phyloP scores from a whole-genome alignment of 2,113 vertebrate species.

The Solenodon paradoxus region DNA sequence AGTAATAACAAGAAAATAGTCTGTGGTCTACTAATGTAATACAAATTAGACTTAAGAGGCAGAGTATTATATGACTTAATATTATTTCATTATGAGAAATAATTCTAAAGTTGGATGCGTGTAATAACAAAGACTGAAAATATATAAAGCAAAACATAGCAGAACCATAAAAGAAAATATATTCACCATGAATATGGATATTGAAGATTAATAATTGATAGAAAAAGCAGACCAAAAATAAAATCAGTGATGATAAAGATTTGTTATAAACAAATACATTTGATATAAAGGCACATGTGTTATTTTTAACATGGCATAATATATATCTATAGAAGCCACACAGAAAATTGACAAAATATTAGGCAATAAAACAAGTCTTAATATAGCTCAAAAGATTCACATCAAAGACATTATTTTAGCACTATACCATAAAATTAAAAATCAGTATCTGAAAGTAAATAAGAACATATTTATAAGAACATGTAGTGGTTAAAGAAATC shows the following conservation, averaged over 20 bases:
- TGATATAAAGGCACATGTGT: not conserved
- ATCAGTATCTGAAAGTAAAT: not conserved
- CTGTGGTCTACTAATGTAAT: not conserved
- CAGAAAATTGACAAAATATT: not conserved
- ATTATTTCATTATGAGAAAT: not conserved
- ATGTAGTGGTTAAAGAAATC: not conserved
- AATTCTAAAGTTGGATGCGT: not conserved
- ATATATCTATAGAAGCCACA: not conserved
- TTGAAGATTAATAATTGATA: not conserved
- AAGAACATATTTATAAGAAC: not conserved
- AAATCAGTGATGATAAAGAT: not conserved
- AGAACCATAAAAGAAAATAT: not conserved
- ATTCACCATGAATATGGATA: not conserved
- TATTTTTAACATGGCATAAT: not conserved
- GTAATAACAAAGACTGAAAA: not conserved
- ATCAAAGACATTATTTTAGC: not conserved
- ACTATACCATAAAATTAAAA: not conserved
- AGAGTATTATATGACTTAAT: not conserved
- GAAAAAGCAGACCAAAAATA: not conserved
- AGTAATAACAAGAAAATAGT: not conserved
- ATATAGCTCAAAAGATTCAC: not conserved
- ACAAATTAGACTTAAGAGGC: not conserved
- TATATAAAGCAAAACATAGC: not conserved
- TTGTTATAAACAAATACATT: not conserved
- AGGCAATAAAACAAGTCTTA: not conserved